Base-by-base conservation (phyloP, 1,140 invertebrate genomes). In the Hestina assimilis region DNA sequence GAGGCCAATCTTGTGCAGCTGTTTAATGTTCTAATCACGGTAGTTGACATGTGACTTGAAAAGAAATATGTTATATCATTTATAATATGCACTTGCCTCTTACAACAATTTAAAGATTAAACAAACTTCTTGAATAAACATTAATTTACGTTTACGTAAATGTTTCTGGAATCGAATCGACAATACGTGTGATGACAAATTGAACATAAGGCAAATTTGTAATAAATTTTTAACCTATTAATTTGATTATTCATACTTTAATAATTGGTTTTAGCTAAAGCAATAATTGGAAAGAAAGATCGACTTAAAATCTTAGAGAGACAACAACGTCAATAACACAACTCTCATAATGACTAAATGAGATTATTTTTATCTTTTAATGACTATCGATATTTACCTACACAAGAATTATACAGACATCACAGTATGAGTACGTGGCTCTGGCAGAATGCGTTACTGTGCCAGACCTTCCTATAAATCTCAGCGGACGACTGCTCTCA, bases 401-500 rank as follows among this genome's bases (percentile, higher is more conserved):
- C 57, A 52, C 42, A 31, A 50, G 53, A 69, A 42, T 48, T 53
- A 56, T 50, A 60, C 51, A 54, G 50, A 67, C 59, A 60, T 60
- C 53, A 47, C 55, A 62, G 66, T 50, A 21, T 50, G 31, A 50
- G 47, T 59, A 63, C 68, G 71, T 67, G 66, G 69, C 74, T 71
- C 72, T 59, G 61, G 55, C 59, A 70, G 69, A 76, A 73, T 74
- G 62, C 59, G 67, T 63, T 66, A 59, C 61, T 65, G 70, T 76
- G 77, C 73, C 74, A 79, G 72, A 66, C 63, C 72, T 75, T 75
- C 70, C 75, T 74, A 70, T 70, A 71, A 71, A 70, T 75, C 66
- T 63, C 59, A 57, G 65, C 66, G 69, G 58, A 68, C 67, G 73
- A 60, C 63, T 71, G 69, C 56, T 74, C 63, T 63, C 70, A 65